These are phyloP conservation scores for Lanius collurio DNA, from an alignment of 2,113 vertebrate genomes.

Conservation along the genomic window DNA sequence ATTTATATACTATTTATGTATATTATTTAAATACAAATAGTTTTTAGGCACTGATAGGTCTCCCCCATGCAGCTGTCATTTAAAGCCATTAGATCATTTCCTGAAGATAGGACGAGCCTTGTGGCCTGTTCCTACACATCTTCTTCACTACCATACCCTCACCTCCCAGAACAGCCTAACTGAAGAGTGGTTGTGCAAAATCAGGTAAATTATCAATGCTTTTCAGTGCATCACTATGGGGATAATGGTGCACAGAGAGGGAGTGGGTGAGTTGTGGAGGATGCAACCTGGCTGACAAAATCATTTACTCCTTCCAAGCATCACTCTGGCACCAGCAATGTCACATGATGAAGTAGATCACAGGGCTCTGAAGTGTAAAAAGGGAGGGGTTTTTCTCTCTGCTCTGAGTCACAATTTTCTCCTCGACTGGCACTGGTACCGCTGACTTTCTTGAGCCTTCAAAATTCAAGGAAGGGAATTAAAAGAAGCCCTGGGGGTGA, in stretches of 20 bases:
- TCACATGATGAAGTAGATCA: not conserved
- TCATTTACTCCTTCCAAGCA: not conserved
- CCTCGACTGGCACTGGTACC: not conserved
- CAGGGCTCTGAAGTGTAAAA: not conserved
- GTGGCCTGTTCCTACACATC: not conserved
- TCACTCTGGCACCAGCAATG: not conserved
- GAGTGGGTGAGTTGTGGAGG: not conserved
- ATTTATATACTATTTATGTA: not conserved
- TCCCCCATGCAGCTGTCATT: not conserved
- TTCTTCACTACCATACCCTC: not conserved
- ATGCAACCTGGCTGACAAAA: constrained; percentile 5
- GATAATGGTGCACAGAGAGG: not conserved
- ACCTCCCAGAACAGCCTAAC: not conserved
- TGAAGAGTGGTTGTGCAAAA: not conserved
- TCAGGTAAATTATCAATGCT: not conserved
- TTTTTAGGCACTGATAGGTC: not conserved
- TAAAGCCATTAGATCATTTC: not conserved
- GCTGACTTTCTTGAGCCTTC: not conserved
- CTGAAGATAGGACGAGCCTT: not conserved
- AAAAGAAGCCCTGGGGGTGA: not conserved
- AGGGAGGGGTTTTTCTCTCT: not conserved
- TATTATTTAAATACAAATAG: not conserved
- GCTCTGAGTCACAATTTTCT: not conserved
- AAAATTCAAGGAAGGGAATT: not conserved
- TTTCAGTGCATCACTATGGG: not conserved